These are phyloP conservation scores for Antechinus stuartii DNA, from an alignment of 2,113 vertebrate genomes.

Conservation along the genomic window DNA sequence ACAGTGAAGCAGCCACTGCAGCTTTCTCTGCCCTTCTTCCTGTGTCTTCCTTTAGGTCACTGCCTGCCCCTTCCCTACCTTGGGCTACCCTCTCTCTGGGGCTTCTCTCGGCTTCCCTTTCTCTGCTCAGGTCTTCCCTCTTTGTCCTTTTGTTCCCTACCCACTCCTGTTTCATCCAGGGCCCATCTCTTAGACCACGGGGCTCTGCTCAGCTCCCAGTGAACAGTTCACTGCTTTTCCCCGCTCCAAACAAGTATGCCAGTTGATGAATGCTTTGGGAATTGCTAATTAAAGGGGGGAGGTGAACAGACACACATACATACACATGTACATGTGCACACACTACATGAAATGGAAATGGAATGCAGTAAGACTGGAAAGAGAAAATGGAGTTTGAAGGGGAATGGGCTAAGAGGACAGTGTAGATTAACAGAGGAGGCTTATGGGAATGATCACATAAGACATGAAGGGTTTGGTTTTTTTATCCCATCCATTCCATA, in stretches of 20 bases:
- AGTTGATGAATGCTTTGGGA: slow-evolving; percentile 76
- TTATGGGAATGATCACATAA: slow-evolving; percentile 20
- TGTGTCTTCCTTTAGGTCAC: slow-evolving; percentile 21
- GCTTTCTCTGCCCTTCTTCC: background rate
- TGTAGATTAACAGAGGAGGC: rapidly evolving
- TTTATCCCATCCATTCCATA: background rate
- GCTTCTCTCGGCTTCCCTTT: slow-evolving; percentile 3
- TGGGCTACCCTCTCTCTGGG: slow-evolving; percentile 12
- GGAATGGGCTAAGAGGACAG: slow-evolving; percentile 47
- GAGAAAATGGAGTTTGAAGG: slow-evolving; percentile 25
- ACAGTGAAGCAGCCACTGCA: slow-evolving; percentile 61
- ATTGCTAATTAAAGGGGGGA: slow-evolving; percentile 73
- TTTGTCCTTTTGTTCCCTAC: slow-evolving; percentile 44
- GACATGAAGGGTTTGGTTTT: background rate
- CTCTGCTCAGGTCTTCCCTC: background rate
- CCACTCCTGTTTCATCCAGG: background rate
- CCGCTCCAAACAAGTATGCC: slow-evolving; percentile 74
- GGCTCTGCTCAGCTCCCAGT: slow-evolving; percentile 70
- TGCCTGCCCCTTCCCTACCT: background rate
- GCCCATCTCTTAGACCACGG: slow-evolving; percentile 53
- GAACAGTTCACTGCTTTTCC: slow-evolving; percentile 77
- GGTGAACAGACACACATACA: slow-evolving; percentile 31
- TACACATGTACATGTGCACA: background rate
- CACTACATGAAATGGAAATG: slow-evolving; percentile 56
- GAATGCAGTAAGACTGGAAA: slow-evolving; percentile 36